Evolutionary conservation across 2,113 vertebrate genomes (phyloP), one percentile per base, ranked within the genome.

Genomic region (Engraulis encrasicolus): DNA sequence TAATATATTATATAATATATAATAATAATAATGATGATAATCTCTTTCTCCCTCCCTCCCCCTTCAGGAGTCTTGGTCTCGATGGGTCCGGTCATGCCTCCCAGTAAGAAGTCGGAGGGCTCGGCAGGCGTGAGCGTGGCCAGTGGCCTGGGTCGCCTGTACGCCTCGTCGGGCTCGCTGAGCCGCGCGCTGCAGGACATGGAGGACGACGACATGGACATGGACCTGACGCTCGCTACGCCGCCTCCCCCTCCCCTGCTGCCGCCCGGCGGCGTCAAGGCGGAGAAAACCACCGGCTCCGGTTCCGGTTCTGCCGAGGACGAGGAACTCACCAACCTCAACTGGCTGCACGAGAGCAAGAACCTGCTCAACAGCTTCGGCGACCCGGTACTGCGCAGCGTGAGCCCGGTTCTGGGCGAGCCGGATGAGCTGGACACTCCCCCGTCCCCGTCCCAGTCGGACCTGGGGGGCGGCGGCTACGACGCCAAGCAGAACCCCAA

Each of bases 31-130:
- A 17, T 87, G 37, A 84, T n/a, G 19, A 12, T 34, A n/a, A 38
- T 34, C 20, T 86, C 34, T 85, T n/a, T 34, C 34, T 87, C 48
- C 85, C 37, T 80, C 18, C 85, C 81, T 94, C 85, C 85, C 89
- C 85, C 80, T 17, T 0, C 86, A 97, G 96, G 95, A 96, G 92
- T 87, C 88, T 93, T 93, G 93, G 93, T 93, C 93, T 96, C 96
- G 95, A 97, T 97, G 97, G 97, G 96, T 96, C 97, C 97, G 92
- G 96, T 97, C 93, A 97, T 97, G 96, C 97, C 96, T 94, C 96
- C 97, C 92, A 97, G 96, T 93, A 97, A 97, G 95, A 97, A 97
- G 95, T 95, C 96, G 83, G 96, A 96, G 92, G 93, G 95, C 92
- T 96, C 96, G 88, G n/a, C n/a, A n/a, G 96, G 96, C 92, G 93